Evolutionary conservation across 1,140 invertebrate genomes (phyloP).

Genomic region (Macrosteles quadrilineatus): DNA sequence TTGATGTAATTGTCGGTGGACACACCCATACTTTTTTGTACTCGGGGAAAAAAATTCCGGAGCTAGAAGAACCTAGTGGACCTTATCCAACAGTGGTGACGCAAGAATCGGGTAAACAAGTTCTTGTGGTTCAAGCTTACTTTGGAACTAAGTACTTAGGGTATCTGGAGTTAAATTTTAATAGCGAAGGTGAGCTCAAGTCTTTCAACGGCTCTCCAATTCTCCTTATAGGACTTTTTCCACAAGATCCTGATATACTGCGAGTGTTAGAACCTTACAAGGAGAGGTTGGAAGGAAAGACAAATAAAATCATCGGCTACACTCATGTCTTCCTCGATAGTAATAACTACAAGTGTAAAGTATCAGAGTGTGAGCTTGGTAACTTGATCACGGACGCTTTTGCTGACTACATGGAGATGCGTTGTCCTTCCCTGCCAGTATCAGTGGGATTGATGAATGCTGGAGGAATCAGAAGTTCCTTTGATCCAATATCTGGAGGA

Average conservation of each 20-base stretch:
- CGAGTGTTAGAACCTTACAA: slow-evolving; percentile 55
- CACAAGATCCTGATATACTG: slow-evolving; percentile 43
- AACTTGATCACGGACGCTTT: slow-evolving; percentile 79
- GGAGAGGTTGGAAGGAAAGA: slow-evolving; percentile 57
- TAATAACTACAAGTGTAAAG: slow-evolving; percentile 57
- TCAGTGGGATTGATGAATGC: slow-evolving; percentile 73
- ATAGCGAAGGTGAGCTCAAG: slow-evolving; percentile 69
- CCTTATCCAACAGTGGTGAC: slow-evolving; percentile 75
- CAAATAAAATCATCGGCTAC: slow-evolving; percentile 55
- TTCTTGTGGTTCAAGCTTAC: slow-evolving; percentile 87
- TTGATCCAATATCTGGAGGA: slow-evolving; percentile 51
- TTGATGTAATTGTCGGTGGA: slow-evolving; percentile 87
- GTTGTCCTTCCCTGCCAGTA: background rate
- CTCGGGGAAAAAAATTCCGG: slow-evolving; percentile 59
- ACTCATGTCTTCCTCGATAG: slow-evolving; percentile 67
- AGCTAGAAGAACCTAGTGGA: slow-evolving; percentile 66
- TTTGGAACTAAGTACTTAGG: slow-evolving; percentile 92
- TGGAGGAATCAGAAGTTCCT: slow-evolving; percentile 68
- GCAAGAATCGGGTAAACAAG: slow-evolving; percentile 68
- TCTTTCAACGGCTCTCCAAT: slow-evolving; percentile 76
- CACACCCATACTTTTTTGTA: slow-evolving; percentile 88
- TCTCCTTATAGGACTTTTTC: slow-evolving; percentile 65
- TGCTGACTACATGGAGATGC: slow-evolving; percentile 52
- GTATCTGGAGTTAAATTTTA: slow-evolving; percentile 69
- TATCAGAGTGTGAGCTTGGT: slow-evolving; percentile 80